phyloP scores from a whole-genome alignment of 2,113 vertebrate genomes.

The Pungitius pungitius region DNA sequence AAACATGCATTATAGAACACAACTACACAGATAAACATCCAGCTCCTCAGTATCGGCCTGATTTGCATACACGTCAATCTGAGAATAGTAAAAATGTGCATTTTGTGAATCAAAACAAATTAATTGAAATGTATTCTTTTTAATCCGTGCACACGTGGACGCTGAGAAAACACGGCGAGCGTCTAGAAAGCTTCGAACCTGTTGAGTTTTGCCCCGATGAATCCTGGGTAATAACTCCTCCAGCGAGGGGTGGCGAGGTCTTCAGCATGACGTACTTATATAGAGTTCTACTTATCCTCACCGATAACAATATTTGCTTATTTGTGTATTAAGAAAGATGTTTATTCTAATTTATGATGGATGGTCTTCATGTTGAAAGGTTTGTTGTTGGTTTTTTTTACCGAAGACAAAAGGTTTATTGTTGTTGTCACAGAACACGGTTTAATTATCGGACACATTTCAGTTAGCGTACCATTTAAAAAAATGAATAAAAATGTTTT shows the following conservation, averaged over 20 bases:
- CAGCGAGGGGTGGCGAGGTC: background rate
- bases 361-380: conserved; percentile 63
- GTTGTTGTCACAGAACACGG: conserved; percentile 65
- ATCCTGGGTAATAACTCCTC: too few relatives aligned
- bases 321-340: conserved; percentile 68
- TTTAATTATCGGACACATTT: conserved; percentile 75
- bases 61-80: too few relatives aligned
- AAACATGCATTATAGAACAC: background rate
- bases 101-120: background rate
- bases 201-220: background rate
- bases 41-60: too few relatives aligned
- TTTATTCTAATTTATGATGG: conserved; percentile 74
- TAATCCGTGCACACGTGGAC: too few relatives aligned
- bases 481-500: conserved; percentile 74
- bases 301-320: conserved; percentile 67
- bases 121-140: too few relatives aligned
- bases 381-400: conserved; percentile 58
- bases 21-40: too few relatives aligned
- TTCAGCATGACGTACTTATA: conserved; percentile 65
- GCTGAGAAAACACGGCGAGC: too few relatives aligned
- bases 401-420: conserved; percentile 61
- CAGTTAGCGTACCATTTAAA: conserved; percentile 73
- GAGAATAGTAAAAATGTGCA: background rate
- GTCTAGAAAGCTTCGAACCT: too few relatives aligned
- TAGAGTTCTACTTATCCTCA: conserved; percentile 71